Evolutionary conservation across 2,797 vertebrate species (phyloP), one percentile per base, ranked within the genome.

Genomic region (Alauda arvensis): DNA sequence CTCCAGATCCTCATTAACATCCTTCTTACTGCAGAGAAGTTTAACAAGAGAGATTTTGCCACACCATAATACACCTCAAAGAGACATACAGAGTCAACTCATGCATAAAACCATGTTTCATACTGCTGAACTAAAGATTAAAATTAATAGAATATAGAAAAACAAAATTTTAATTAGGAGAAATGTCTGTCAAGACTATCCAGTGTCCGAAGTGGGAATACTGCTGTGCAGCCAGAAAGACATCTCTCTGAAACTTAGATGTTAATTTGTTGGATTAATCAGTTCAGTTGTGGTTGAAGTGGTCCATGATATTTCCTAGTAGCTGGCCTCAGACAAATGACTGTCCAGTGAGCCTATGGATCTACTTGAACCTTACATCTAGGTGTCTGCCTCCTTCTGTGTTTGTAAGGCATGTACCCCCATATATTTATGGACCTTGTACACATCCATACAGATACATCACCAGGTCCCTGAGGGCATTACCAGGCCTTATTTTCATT

Each of bases 1-100:
- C 39, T 86, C 49, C 78, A 89, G 45, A 56, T 76, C 63, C 56
- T 91, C 61, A 82, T 89, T 94, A 91, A 78, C 56, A 86, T 63
- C 77, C 60, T 63, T 49, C 68, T 91, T 34, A 31, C 19, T 70
- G 60, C 45, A 83, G n/a, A 89, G 62, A 77, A 65, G 31, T 78
- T 89, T 81, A 85, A 76, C 33, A 76, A 71, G 67, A 75, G 34
- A 80, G 51, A 52, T 21, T 81, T 72, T 60, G 34, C 34, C 75
- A 84, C 45, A 46, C 29, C 26, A 42, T 60, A 33, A 66, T 79
- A 74, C 37, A 81, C 34, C 68, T 83, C 81, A 77, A 87, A 89
- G 71, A 95, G 56, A 91, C 52, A 48, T 42, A 59, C 23, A 83
- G 26, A 83, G 23, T 14, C 52, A 83, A 76, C 8, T 89, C 42